A percentile compares a stretch with the other conserved stretches of the same genome.
Evolutionary conservation across 2,888 invertebrate species (phyloP).

Genomic region (Acleris sparsana): DNA sequence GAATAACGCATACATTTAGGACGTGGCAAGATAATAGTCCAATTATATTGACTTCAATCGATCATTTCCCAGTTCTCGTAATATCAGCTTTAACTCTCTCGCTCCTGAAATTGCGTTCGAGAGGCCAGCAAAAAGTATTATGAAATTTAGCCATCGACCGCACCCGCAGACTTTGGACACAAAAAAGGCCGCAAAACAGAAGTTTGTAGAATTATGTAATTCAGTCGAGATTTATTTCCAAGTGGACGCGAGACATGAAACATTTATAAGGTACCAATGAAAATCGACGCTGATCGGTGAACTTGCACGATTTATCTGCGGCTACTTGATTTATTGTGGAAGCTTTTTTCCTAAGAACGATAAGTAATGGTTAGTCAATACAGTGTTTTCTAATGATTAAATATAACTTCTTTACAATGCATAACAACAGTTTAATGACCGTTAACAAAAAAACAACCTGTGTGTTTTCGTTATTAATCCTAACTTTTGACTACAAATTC

Average conservation of each 20-base stretch:
- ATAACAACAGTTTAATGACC: background rate
- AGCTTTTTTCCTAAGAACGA: background rate
- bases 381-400: background rate
- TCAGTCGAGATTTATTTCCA: conserved; percentile 14
- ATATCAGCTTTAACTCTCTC: conserved; percentile 24
- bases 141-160: conserved; percentile 50
- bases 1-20: too few species aligned
- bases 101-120: conserved; percentile 51
- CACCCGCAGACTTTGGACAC: conserved; percentile 41
- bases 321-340: conserved; percentile 17
- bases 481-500: too few species aligned
- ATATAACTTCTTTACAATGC: background rate
- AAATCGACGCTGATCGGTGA: conserved; percentile 27
- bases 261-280: conserved; percentile 29
- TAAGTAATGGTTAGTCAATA: background rate
- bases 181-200: conserved; percentile 39
- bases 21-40: too few species aligned
- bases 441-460: background rate
- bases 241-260: conserved; percentile 23
- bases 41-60: background rate
- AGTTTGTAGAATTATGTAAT: conserved; percentile 22
- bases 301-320: conserved; percentile 21
- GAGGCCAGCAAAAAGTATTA: conserved; percentile 57
- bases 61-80: conserved; percentile 11
- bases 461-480: too few species aligned